Base-by-base conservation (phyloP, 2,888 invertebrate species). In the Sinopyrophorus schimmeli region DNA sequence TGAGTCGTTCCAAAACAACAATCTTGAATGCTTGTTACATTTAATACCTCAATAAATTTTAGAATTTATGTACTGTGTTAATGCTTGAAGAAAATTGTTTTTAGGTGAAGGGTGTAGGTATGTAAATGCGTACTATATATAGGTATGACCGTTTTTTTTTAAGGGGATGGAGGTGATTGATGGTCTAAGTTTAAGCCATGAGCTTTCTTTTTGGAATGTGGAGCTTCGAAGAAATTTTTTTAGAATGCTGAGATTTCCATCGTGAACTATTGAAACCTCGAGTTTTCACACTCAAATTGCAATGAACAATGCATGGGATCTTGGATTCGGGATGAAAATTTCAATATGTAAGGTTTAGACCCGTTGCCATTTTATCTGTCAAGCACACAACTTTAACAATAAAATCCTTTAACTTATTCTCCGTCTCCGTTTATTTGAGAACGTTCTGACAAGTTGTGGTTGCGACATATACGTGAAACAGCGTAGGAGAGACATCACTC, bases 401-500 rank as follows among this genome's bases (percentile, higher is more conserved):
- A 43, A 43, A 43, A 43, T 43, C 43, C 43, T 43, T 43, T 43
- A 43, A 43, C 43, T 43, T 43, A 43, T 43, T 43, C 43, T 43
- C 43, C 35, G 26, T 34, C 34, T 26, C 34, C 21, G 26, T 34
- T 31, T 34, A 21, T 35, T 27, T 23, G 17, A 43, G 23, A 35
- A 43, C 24, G 32, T 27, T 27, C 27, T 35, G 43, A 43, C 46
- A 58, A 53, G 56, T 52, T 56, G 58, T 48, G 54, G 56, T 53
- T 54, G 50, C 54, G 50, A 58, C 54, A 54, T 53, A 54, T 41
- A 58, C 49, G 47, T 42, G 53, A 48, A 43, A 50, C 43, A 53
- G 52, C 54, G 48, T 44, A 48, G 31, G 54, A 51, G 53, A 54
- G 51, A 46, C 56, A 58, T 58, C 57, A 53, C 53, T 58, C 58